phyloP scores from a whole-genome alignment of 2,797 vertebrate species.

The Antennarius maculatus region DNA sequence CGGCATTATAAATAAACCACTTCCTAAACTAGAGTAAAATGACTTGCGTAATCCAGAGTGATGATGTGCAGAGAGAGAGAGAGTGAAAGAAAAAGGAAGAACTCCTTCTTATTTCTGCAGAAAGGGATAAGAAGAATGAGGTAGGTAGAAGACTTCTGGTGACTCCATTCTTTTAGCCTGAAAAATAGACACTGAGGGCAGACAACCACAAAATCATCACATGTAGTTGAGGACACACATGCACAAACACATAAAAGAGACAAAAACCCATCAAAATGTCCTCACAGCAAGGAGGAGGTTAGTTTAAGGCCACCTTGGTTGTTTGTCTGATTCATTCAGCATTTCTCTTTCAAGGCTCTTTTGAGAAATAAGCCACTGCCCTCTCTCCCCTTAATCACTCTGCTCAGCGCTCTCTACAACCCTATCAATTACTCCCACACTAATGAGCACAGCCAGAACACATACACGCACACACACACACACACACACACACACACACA shows the following conservation, averaged over 20 bases:
- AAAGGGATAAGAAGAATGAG: slow-evolving; percentile 38
- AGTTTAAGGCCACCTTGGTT: slow-evolving; percentile 73
- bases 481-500: slow-evolving; percentile 31
- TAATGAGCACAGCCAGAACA: slow-evolving; percentile 73
- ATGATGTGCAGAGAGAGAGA: slow-evolving; percentile 34
- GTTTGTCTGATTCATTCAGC: slow-evolving; percentile 75
- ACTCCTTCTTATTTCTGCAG: slow-evolving; percentile 34
- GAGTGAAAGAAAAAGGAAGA: slow-evolving; percentile 20
- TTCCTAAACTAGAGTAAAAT: slow-evolving; percentile 28
- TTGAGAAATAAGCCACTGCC: slow-evolving; percentile 75
- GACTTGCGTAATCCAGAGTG: slow-evolving; percentile 36
- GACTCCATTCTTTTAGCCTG: slow-evolving; percentile 60
- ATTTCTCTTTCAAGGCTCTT: slow-evolving; percentile 73
- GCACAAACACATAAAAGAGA: slow-evolving; percentile 48
- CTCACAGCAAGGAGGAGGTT: slow-evolving; percentile 61
- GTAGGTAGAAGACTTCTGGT: slow-evolving; percentile 46
- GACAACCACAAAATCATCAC: slow-evolving; percentile 44
- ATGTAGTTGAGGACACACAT: slow-evolving; percentile 26
- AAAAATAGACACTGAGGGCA: slow-evolving; percentile 62
- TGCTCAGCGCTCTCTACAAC: slow-evolving; percentile 77
- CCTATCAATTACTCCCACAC: slow-evolving; percentile 80
- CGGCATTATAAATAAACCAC: slow-evolving; percentile 26
- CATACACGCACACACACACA: slow-evolving; percentile 42
- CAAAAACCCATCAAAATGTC: slow-evolving; percentile 66
- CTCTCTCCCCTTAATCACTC: slow-evolving; percentile 73